Evolutionary conservation across 35 echinoderm and acorn worm species (phyloP), one percentile per base, ranked within the genome.

Genomic region (Nesometra sesokonis): DNA sequence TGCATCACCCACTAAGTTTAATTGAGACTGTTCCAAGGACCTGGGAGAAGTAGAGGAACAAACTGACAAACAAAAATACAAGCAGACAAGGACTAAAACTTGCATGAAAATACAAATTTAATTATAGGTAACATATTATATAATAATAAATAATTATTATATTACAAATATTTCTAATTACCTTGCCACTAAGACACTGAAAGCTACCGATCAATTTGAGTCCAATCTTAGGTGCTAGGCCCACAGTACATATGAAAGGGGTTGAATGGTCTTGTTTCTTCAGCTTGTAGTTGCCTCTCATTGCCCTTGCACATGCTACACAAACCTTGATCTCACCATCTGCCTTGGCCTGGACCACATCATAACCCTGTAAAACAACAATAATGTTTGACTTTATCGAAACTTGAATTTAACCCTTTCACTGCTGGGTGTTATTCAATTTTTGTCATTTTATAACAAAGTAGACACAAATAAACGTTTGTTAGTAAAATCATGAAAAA

Each of bases 101-200:
- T n/a, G n/a, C n/a, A n/a, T n/a, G n/a, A n/a, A n/a, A n/a, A n/a
- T n/a, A n/a, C n/a, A n/a, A n/a, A n/a, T n/a, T n/a, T n/a, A n/a
- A n/a, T n/a, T n/a, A n/a, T n/a, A n/a, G n/a, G n/a, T n/a, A n/a
- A n/a, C n/a, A n/a, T n/a, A n/a, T n/a, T n/a, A n/a, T n/a, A n/a
- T n/a, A n/a, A n/a, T n/a, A n/a, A n/a, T n/a, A n/a, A n/a, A n/a
- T n/a, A n/a, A n/a, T n/a, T n/a, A n/a, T n/a, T n/a, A n/a, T n/a
- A n/a, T n/a, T n/a, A n/a, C n/a, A n/a, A n/a, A n/a, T n/a, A n/a
- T n/a, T n/a, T n/a, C n/a, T n/a, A n/a, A n/a, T 87, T 92, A 99
- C 96, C 90, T 99, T 99, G 89, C 96, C 96, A 83, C 87, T 93
- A 13, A 99, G 78, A 83, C 91, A 99, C 85, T 99, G 96, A 57